Conservation (phyloP, 2,888 invertebrate species). For the Rhaphigaster nebulosa region DNA sequence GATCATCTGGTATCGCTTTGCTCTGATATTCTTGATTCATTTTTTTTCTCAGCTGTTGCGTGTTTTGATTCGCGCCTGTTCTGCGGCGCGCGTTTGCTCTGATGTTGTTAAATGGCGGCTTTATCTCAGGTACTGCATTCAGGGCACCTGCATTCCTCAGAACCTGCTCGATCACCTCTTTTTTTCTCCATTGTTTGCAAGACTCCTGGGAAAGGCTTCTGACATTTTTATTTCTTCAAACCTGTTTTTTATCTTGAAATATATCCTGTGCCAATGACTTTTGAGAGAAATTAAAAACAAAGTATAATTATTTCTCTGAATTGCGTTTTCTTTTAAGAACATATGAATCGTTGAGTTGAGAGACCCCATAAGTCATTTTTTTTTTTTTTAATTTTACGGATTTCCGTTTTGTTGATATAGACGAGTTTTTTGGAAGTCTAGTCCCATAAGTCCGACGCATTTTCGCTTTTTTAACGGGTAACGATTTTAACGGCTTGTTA, state of each 20-base stretch:
- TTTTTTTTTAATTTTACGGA: no score
- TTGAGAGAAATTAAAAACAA: no score
- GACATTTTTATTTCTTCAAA: not conserved
- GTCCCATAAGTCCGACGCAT: no score
- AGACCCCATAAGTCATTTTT: no score
- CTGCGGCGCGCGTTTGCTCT: not conserved
- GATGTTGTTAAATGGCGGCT: not conserved
- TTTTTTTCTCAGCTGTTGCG: slow-evolving; percentile 1
- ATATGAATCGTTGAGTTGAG: no score
- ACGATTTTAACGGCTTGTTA: no score
- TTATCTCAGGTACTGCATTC: not conserved
- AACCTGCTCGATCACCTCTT: not conserved
- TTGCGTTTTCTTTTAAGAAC: no score
- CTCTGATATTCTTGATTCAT: not conserved
- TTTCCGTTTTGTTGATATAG: no score
- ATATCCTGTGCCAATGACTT: not conserved
- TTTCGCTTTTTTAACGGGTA: no score
- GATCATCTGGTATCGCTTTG: not conserved
- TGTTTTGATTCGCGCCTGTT: not conserved
- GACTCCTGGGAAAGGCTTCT: not conserved
- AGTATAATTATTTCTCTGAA: no score
- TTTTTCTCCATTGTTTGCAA: not conserved
- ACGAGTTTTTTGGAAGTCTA: no score
- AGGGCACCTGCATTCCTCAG: not conserved
- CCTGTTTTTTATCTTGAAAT: not conserved